These are phyloP conservation scores for Buathra laborator DNA, from an alignment of 2,888 invertebrate genomes.

Conservation along the genomic window DNA sequence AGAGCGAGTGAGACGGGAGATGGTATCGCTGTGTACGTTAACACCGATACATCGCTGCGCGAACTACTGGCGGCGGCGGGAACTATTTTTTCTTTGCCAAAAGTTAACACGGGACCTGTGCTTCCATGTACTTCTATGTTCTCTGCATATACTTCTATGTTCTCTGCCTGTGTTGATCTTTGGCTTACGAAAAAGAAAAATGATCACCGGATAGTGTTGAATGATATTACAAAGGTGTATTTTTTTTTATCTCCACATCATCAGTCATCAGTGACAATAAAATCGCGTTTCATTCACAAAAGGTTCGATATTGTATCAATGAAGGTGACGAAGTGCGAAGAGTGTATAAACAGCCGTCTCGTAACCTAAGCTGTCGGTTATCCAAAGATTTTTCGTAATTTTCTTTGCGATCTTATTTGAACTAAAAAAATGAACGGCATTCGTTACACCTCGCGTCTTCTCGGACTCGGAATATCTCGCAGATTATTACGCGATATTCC, in stretches of 20 bases:
- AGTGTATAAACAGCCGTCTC: neutral
- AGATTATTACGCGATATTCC: constrained; percentile 50
- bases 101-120: no score
- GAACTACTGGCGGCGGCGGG: no score
- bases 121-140: no score
- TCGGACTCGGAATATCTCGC: constrained; percentile 31
- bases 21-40: no score
- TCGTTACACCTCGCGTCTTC: constrained; percentile 40
- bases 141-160: no score
- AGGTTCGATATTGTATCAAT: neutral
- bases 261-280: neutral
- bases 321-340: neutral
- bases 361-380: constrained; percentile 32
- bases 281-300: neutral
- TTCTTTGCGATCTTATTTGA: neutral
- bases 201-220: neutral
- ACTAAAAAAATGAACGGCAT: constrained; percentile 57
- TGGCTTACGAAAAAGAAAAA: neutral
- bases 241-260: neutral
- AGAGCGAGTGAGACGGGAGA: no score
- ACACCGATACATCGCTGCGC: no score
- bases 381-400: neutral
- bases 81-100: no score
- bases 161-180: no score
- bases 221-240: neutral